Evolutionary conservation across 2,888 invertebrate genomes (phyloP).

Genomic region (Diarsia brunnea): DNA sequence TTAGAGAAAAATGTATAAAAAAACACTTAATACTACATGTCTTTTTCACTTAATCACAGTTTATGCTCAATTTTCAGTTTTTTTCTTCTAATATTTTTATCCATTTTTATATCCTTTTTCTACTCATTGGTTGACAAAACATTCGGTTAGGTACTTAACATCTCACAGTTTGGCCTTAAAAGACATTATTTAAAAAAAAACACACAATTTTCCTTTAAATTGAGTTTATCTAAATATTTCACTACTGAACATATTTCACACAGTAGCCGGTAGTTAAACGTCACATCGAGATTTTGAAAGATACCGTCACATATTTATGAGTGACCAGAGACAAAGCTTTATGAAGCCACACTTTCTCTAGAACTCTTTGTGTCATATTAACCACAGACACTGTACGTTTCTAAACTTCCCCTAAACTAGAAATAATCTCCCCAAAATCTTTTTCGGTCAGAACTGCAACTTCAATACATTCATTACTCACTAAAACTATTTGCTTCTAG

Average conservation of each 20-base stretch:
- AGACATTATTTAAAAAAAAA: conserved; percentile 20
- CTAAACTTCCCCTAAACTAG: conserved; percentile 1
- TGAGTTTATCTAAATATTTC: not conserved
- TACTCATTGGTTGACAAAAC: conserved; percentile 63
- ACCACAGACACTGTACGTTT: not conserved
- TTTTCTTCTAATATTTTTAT: conserved; percentile 55
- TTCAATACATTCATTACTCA: conserved; percentile 81
- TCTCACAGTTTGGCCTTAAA: conserved; percentile 52
- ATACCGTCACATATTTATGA: not conserved
- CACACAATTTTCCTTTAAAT: not conserved
- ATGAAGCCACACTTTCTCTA: not conserved
- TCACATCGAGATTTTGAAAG: not conserved
- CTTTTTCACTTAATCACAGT: conserved; percentile 70
- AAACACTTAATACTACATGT: conserved; percentile 68
- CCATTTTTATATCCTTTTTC: conserved; percentile 54
- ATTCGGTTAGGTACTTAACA: conserved; percentile 61
- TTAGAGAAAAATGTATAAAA: conserved; percentile 63
- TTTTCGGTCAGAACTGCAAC: conserved; percentile 60
- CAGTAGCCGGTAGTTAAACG: not conserved
- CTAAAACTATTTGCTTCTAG: conserved; percentile 89
- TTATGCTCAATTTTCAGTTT: conserved; percentile 70
- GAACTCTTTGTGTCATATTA: not conserved
- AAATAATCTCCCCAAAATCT: conserved; percentile 22
- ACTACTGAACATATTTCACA: not conserved
- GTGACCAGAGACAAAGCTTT: not conserved